Evolutionary conservation across 2,888 invertebrate genomes (phyloP).

Genomic region (Metopia argyrocephala): DNA sequence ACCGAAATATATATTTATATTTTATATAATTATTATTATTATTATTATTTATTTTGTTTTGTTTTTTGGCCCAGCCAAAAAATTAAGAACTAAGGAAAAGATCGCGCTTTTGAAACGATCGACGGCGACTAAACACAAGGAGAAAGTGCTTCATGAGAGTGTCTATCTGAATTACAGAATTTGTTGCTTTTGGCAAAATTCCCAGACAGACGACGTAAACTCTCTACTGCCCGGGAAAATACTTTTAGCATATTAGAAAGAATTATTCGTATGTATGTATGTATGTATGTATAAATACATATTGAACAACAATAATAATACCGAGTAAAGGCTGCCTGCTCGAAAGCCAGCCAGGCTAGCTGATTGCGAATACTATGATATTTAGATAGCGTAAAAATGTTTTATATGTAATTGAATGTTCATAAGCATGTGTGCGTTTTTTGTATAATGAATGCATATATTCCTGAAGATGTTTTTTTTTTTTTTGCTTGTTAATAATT

Average conservation of each 20-base stretch:
- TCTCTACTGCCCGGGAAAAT: slow-evolving; percentile 79
- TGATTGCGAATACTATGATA: slow-evolving; percentile 27
- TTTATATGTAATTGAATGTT: slow-evolving; percentile 47
- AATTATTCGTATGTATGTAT: slow-evolving; percentile 43
- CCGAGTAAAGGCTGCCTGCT: slow-evolving; percentile 45
- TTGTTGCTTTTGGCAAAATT: slow-evolving; percentile 78
- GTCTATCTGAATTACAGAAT: slow-evolving; percentile 77
- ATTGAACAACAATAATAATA: slow-evolving; percentile 10
- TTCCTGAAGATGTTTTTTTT: slow-evolving; percentile 38
- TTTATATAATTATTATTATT: slow-evolving; percentile 69
- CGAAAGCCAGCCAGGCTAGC: slow-evolving; percentile 53
- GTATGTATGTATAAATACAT: not conserved
- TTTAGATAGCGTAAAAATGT: slow-evolving; percentile 29
- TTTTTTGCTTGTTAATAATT: slow-evolving; percentile 18
- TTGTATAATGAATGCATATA: slow-evolving; percentile 49
- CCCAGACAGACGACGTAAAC: slow-evolving; percentile 78
- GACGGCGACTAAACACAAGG: slow-evolving; percentile 79
- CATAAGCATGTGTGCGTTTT: slow-evolving; percentile 37
- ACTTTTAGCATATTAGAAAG: slow-evolving; percentile 74
- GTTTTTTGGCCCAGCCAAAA: slow-evolving; percentile 73
- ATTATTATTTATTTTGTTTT: slow-evolving; percentile 49
- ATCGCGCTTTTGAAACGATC: slow-evolving; percentile 79
- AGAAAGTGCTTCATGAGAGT: slow-evolving; percentile 78
- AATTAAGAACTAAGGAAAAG: slow-evolving; percentile 76
- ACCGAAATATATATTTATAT: slow-evolving; percentile 64